A percentile compares a stretch with the other conserved stretches of the same genome.
These are phyloP conservation scores for Rousettus leschenaultii DNA, from an alignment of 2,113 vertebrate genomes.

Conservation along the genomic window DNA sequence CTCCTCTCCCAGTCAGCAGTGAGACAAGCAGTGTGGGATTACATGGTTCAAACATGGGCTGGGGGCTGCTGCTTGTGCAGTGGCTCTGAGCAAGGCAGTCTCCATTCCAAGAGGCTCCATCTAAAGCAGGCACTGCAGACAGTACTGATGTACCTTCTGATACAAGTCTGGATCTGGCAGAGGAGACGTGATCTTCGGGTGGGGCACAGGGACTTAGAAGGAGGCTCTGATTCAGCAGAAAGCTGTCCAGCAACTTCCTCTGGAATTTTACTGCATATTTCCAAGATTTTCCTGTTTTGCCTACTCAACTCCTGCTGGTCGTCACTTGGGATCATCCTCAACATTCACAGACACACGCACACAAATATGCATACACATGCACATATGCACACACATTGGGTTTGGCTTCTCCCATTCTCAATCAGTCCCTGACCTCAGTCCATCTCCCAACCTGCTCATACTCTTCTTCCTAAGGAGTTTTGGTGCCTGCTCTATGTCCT, in stretches of 20 bases:
- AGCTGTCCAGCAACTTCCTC: not conserved
- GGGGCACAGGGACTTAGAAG: not conserved
- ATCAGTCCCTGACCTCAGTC: not conserved
- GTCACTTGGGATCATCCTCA: not conserved
- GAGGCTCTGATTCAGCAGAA: not conserved
- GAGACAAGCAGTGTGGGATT: not conserved
- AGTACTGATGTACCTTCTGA: rapidly evolving
- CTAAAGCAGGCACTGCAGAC: not conserved
- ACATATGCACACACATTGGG: rapidly evolving
- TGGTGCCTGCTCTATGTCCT: not conserved
- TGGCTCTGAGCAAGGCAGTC: not conserved
- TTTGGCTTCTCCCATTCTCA: not conserved
- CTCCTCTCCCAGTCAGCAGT: not conserved
- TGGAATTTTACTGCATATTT: not conserved
- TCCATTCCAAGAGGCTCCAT: not conserved
- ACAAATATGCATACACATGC: not conserved
- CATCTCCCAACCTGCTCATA: not conserved
- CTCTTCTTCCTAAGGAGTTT: not conserved
- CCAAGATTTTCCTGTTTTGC: not conserved
- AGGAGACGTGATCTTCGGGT: not conserved
- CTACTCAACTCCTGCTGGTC: not conserved
- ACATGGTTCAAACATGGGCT: not conserved
- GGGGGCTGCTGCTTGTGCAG: too few relatives aligned
- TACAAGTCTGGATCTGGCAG: not conserved
- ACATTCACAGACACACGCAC: not conserved